phyloP scores from a whole-genome alignment of 1,140 invertebrate species.

The Lepidurus packardi region DNA sequence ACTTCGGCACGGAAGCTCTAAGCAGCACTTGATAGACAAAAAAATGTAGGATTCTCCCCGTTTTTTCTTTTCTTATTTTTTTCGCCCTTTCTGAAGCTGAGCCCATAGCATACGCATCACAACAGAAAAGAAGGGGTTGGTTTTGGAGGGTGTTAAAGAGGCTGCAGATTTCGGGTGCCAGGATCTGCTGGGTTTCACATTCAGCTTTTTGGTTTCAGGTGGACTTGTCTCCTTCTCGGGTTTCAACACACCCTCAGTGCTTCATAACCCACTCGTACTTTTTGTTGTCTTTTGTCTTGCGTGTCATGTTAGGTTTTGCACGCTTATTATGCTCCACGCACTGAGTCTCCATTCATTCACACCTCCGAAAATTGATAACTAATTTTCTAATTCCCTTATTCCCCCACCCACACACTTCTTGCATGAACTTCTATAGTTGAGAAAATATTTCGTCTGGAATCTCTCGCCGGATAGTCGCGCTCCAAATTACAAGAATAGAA shows the following conservation, averaged over 20 bases:
- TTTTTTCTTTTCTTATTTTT: neutral
- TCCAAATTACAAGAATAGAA: neutral
- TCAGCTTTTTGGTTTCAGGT: slow-evolving; percentile 10
- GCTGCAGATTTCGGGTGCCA: neutral
- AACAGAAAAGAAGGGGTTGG: neutral
- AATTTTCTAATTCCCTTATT: slow-evolving; percentile 22
- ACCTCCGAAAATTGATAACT: slow-evolving; percentile 16
- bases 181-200: slow-evolving; percentile 14
- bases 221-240: neutral
- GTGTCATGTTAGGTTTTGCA: neutral
- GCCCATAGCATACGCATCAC: neutral
- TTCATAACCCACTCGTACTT: neutral
- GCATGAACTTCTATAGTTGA: neutral
- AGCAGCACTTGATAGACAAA: neutral
- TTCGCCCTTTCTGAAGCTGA: neutral
- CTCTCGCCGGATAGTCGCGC: neutral
- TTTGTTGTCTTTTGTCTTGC: neutral
- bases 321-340: neutral
- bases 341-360: slow-evolving; percentile 23
- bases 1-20: neutral
- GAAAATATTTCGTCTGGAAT: neutral
- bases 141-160: slow-evolving; percentile 1
- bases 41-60: neutral
- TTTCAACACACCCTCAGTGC: neutral
- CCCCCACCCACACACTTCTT: neutral